phyloP scores from a whole-genome alignment of 2,113 vertebrate genomes.

The Scatophagus argus region DNA sequence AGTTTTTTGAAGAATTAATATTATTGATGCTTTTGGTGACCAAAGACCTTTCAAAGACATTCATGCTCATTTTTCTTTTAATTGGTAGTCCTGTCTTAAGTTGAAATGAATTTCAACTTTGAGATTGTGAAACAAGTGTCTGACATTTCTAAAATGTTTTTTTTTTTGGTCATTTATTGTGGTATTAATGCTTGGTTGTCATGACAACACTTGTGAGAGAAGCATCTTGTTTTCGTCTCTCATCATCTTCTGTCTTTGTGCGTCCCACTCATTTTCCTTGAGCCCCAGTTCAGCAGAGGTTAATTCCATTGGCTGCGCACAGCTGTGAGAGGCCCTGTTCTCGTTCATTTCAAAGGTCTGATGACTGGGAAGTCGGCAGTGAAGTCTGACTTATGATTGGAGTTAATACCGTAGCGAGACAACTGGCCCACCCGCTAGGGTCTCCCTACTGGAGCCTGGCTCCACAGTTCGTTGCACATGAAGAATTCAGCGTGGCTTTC shows the following conservation, averaged over 20 bases:
- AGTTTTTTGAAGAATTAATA: neutral
- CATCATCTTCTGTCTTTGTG: conserved; percentile 3
- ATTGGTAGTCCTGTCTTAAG: neutral
- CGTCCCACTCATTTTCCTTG: conserved; percentile 18
- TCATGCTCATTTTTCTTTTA: neutral
- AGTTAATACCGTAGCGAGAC: conserved; percentile 63
- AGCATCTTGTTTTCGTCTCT: conserved; percentile 45
- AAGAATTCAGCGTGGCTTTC: conserved; percentile 52
- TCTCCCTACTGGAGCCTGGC: neutral
- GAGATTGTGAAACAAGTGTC: neutral
- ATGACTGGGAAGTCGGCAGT: conserved; percentile 66
- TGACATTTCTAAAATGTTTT: neutral
- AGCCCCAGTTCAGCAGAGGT: conserved; percentile 53
- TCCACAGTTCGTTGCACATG: conserved; percentile 61
- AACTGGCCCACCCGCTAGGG: conserved; percentile 68
- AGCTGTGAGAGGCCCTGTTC: conserved; percentile 66
- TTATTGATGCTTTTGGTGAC: neutral
- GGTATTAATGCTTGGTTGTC: conserved; percentile 18
- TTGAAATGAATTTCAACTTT: neutral
- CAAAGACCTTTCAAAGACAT: neutral
- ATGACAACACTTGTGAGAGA: conserved; percentile 7
- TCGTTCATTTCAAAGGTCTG: conserved; percentile 36
- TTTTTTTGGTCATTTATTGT: neutral
- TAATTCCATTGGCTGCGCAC: conserved; percentile 70
- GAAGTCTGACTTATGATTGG: conserved; percentile 71